phyloP scores from a whole-genome alignment of 2,888 invertebrate genomes.

The Papilio elwesi region DNA sequence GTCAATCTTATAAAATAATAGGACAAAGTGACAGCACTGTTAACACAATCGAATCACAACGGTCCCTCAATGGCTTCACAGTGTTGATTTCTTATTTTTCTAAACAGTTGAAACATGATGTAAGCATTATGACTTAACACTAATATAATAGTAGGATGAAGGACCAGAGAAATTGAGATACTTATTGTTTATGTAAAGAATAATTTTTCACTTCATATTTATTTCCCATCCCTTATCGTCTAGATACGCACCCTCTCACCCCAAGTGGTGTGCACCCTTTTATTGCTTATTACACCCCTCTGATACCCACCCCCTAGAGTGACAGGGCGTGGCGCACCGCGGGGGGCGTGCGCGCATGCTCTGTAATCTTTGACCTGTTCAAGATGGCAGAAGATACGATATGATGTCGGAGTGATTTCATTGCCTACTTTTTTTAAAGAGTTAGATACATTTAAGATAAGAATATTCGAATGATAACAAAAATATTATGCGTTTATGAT shows the following conservation, averaged over 20 bases:
- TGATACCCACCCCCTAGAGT: conserved; percentile 55
- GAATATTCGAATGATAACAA: neutral
- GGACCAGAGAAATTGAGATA: neutral
- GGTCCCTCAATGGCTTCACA: no score
- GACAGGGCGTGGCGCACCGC: conserved; percentile 66
- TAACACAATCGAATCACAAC: no score
- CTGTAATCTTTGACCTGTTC: conserved; percentile 63
- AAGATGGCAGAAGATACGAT: conserved; percentile 66
- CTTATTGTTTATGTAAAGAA: neutral
- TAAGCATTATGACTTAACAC: no score
- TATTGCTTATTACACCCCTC: conserved; percentile 49
- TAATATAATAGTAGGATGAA: no score
- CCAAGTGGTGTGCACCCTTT: conserved; percentile 40
- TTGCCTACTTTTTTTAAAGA: conserved; percentile 13
- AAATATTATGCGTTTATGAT: no score
- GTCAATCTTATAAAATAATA: no score
- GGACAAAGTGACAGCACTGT: no score
- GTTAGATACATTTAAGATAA: conserved; percentile 12
- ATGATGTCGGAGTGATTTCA: conserved; percentile 30
- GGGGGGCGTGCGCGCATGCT: conserved; percentile 74
- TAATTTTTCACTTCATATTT: conserved; percentile 5
- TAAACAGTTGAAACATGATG: no score
- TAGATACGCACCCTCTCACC: conserved; percentile 45
- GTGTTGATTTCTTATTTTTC: no score
- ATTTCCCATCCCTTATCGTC: conserved; percentile 14